These are phyloP conservation scores for Corynorhinus townsendii DNA, from an alignment of 2,113 vertebrate genomes.

Conservation along the genomic window DNA sequence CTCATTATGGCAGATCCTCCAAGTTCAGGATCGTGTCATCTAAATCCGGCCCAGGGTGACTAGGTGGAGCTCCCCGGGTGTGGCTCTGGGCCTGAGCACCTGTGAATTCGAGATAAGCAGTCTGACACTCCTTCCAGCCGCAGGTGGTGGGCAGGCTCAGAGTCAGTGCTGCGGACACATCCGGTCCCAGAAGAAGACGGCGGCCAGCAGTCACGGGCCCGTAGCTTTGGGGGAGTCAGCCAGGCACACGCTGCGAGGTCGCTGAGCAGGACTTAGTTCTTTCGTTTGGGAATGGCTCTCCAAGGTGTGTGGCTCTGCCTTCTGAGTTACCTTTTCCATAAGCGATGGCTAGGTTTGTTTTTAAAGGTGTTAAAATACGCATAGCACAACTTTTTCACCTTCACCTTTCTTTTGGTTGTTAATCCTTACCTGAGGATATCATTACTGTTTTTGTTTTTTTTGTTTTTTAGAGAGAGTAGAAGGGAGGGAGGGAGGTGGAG, in stretches of 20 bases:
- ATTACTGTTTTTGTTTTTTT: too few relatives aligned
- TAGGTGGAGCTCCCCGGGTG: background rate
- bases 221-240: background rate
- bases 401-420: too few relatives aligned
- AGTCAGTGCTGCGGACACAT: background rate
- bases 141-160: background rate
- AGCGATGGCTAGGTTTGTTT: background rate
- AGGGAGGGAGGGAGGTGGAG: too few relatives aligned
- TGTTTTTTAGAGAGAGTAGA: too few relatives aligned
- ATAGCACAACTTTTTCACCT: background rate
- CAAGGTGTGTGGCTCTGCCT: background rate
- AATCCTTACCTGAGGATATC: too few relatives aligned
- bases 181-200: background rate
- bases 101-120: background rate
- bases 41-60: background rate
- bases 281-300: background rate
- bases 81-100: background rate
- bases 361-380: background rate
- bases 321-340: background rate
- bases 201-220: background rate
- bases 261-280: background rate
- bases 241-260: background rate
- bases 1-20: background rate
- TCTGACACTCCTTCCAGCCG: background rate
- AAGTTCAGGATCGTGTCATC: background rate